Evolutionary conservation across 1,140 invertebrate genomes (phyloP).

Genomic region (Zaprionus tsacasi): DNA sequence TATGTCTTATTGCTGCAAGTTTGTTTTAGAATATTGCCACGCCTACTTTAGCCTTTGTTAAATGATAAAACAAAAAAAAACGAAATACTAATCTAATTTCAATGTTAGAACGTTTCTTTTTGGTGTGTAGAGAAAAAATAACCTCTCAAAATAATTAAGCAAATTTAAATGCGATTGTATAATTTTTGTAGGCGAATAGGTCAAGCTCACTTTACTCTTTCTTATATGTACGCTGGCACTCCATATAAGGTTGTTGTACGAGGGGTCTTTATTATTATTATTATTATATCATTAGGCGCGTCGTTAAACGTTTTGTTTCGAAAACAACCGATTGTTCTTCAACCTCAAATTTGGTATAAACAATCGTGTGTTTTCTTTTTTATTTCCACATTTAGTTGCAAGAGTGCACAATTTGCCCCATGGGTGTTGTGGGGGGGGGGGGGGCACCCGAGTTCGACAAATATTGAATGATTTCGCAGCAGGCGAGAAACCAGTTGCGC

Average conservation of each 20-base stretch:
- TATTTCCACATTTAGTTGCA: neutral
- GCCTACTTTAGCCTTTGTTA: no score
- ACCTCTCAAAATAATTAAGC: no score
- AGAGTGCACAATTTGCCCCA: slow-evolving; percentile 8
- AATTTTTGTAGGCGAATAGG: no score
- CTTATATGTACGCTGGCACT: no score
- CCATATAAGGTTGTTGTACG: neutral
- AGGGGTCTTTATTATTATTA: neutral
- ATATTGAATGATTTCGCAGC: slow-evolving; percentile 23
- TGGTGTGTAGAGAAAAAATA: no score
- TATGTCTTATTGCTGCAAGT: no score
- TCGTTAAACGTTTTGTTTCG: neutral
- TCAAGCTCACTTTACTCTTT: no score
- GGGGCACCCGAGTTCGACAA: slow-evolving; percentile 13
- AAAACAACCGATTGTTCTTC: neutral
- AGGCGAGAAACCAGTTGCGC: slow-evolving; percentile 26
- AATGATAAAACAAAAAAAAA: no score
- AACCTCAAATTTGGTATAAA: neutral
- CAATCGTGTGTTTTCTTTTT: neutral
- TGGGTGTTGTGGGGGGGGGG: neutral
- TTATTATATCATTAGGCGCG: slow-evolving; percentile 6
- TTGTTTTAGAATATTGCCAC: no score
- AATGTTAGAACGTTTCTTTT: no score
- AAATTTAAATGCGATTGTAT: no score
- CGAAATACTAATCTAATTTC: no score